Conservation (phyloP, 2,113 vertebrate genomes). For the Pristiophorus japonicus region DNA sequence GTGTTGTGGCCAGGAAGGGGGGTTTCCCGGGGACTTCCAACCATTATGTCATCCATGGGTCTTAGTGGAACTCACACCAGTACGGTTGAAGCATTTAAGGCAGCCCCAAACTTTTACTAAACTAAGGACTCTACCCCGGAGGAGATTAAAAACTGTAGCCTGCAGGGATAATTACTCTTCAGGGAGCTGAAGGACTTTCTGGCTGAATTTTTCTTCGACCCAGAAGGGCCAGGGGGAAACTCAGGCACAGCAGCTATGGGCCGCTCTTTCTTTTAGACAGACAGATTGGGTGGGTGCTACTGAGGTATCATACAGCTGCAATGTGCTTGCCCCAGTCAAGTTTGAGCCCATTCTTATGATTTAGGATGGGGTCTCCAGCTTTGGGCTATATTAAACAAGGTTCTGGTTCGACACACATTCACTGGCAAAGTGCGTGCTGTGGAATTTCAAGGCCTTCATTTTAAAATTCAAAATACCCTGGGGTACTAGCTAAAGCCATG, state of each 20-base stretch:
- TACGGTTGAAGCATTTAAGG: not conserved
- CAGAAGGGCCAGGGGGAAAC: not conserved
- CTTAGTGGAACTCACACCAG: not conserved
- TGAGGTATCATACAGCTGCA: too few relatives aligned
- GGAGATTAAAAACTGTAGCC: not conserved
- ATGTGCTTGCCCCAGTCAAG: too few relatives aligned
- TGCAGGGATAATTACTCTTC: not conserved
- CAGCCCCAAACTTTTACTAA: not conserved
- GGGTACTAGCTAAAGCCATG: too few relatives aligned
- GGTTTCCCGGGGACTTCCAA: not conserved
- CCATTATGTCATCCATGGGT: not conserved
- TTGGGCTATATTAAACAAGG: not conserved
- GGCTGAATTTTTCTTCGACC: not conserved
- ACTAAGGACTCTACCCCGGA: not conserved
- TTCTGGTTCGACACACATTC: not conserved
- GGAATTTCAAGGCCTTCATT: not conserved
- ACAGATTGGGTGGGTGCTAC: not conserved
- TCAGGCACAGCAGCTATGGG: not conserved
- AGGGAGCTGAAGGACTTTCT: not conserved
- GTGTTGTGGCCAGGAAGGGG: not conserved
- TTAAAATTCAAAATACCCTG: not conserved
- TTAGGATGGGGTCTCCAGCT: not conserved
- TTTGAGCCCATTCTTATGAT: too few relatives aligned
- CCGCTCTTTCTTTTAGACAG: not conserved
- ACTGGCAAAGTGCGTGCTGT: not conserved